These are phyloP conservation scores for Mus spicilegus DNA, from an alignment of 2,113 vertebrate genomes.

Conservation along the genomic window DNA sequence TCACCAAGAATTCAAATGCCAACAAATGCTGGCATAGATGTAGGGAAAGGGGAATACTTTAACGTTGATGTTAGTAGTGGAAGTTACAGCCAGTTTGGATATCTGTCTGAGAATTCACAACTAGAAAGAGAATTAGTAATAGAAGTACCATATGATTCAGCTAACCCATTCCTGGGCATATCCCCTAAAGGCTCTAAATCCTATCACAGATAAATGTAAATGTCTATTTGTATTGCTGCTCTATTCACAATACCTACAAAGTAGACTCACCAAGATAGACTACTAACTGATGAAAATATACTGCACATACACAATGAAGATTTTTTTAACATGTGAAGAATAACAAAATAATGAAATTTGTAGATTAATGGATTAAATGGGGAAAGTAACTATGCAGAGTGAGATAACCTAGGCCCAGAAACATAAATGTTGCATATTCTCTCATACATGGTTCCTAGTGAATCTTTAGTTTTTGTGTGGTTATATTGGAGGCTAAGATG, in stretches of 20 bases:
- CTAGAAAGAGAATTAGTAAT: neutral
- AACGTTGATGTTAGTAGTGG: neutral
- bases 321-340: neutral
- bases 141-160: neutral
- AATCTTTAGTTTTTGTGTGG: neutral
- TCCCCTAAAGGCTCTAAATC: no score
- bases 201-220: neutral
- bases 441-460: neutral
- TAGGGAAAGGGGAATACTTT: neutral
- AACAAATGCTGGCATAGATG: neutral
- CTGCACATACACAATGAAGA: neutral
- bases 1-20: neutral
- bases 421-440: neutral
- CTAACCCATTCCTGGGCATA: neutral
- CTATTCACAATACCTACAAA: neutral
- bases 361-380: neutral
- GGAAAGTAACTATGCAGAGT: neutral
- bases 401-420: neutral
- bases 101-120: neutral
- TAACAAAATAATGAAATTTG: neutral
- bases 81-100: neutral
- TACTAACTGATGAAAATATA: neutral
- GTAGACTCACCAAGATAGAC: neutral
- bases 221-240: neutral
- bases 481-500: neutral